These are phyloP conservation scores for Halictus quadricinctus DNA, from an alignment of 2,888 invertebrate genomes.

Conservation along the genomic window DNA sequence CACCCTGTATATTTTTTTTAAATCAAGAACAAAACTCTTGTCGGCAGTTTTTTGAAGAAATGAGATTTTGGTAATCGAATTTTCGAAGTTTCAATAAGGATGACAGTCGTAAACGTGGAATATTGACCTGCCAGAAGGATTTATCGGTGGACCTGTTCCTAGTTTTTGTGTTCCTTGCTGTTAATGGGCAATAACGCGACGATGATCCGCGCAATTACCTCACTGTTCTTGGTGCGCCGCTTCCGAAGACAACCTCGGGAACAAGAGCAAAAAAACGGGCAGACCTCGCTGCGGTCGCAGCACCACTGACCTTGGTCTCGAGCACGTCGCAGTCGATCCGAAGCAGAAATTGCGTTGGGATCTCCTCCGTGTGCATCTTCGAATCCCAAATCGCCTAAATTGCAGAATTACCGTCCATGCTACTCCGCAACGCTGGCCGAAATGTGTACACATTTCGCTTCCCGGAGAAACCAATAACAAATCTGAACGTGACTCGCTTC, in stretches of 20 bases:
- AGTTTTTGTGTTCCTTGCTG: slow-evolving; percentile 52
- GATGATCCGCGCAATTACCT: slow-evolving; percentile 66
- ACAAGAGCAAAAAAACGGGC: slow-evolving; percentile 49
- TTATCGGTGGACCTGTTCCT: slow-evolving; percentile 51
- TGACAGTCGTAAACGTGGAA: background rate
- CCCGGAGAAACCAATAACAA: background rate
- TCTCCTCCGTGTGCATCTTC: slow-evolving; percentile 46
- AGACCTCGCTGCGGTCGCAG: slow-evolving; percentile 63
- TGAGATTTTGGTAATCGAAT: too few species aligned
- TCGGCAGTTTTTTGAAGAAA: too few species aligned
- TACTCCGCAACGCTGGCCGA: background rate
- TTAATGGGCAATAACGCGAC: slow-evolving; percentile 64
- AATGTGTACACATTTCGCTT: background rate
- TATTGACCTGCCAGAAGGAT: slow-evolving; percentile 51
- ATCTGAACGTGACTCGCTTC: background rate
- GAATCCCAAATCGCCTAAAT: slow-evolving; percentile 36
- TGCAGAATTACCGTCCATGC: slow-evolving; percentile 13
- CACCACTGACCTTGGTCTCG: slow-evolving; percentile 63
- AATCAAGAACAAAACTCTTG: too few species aligned
- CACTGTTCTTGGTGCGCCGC: slow-evolving; percentile 45
- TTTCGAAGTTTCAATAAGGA: too few species aligned
- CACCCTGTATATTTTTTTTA: too few species aligned
- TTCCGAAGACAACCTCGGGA: slow-evolving; percentile 55
- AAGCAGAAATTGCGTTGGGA: slow-evolving; percentile 51
- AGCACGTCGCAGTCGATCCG: slow-evolving; percentile 46